These are phyloP conservation scores for Nyleta sp. DNA, from an alignment of 2,888 invertebrate genomes.

Conservation along the genomic window DNA sequence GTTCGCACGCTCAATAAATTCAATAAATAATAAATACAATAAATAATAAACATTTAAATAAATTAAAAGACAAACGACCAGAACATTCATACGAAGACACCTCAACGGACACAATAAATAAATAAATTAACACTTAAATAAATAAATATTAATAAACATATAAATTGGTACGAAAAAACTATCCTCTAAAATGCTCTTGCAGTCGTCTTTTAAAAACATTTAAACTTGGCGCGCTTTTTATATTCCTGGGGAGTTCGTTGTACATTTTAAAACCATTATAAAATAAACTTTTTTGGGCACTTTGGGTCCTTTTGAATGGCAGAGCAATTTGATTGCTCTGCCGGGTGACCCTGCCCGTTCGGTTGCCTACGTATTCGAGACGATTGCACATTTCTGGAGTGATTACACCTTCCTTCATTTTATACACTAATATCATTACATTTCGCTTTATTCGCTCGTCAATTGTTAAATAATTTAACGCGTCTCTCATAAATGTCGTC, in stretches of 20 bases:
- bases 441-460: slow-evolving; percentile 14
- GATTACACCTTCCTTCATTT: neutral
- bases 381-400: slow-evolving; percentile 7
- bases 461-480: slow-evolving; percentile 1
- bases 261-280: slow-evolving; percentile 13
- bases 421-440: neutral
- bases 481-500: neutral
- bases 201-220: neutral
- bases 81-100: too few relatives aligned
- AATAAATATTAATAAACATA: too few relatives aligned
- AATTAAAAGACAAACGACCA: too few relatives aligned
- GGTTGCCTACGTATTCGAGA: neutral
- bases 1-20: too few relatives aligned
- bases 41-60: too few relatives aligned
- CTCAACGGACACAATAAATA: too few relatives aligned
- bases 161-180: too few relatives aligned
- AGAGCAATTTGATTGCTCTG: neutral
- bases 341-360: neutral
- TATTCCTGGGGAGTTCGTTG: neutral
- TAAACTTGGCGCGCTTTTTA: neutral
- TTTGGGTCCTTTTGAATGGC: neutral
- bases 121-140: too few relatives aligned
- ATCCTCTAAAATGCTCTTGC: too few relatives aligned
- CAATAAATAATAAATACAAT: too few relatives aligned
- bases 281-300: slow-evolving; percentile 7